Conservation (phyloP, 2,888 invertebrate species). For the Enoplolaimus lenunculus region DNA sequence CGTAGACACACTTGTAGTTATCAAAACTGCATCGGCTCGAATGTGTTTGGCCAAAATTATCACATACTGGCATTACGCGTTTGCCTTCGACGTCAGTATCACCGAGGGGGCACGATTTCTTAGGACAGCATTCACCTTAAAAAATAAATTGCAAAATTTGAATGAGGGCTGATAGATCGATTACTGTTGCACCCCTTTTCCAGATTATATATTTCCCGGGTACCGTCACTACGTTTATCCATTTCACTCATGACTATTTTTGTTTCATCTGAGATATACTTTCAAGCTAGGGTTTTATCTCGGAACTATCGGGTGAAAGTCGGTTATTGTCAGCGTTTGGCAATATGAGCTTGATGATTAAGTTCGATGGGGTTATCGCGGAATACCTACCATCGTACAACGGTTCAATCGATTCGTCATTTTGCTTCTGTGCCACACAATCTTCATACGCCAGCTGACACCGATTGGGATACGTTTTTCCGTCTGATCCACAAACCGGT, state of each 20-base stretch:
- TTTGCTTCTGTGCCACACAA: not conserved
- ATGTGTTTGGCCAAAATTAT: conserved; percentile 2
- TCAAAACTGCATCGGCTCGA: conserved; percentile 4
- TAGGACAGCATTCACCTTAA: conserved; percentile 14
- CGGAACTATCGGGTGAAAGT: no score
- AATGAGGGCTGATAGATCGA: no score
- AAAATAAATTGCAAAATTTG: conserved; percentile 7
- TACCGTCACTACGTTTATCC: no score
- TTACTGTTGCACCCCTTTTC: no score
- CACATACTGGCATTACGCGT: conserved; percentile 1
- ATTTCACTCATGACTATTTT: no score
- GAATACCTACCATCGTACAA: conserved; percentile 1
- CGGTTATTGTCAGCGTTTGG: no score
- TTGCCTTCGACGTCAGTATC: no score
- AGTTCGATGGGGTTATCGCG: no score
- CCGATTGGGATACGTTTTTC: conserved; percentile 12
- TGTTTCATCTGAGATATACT: no score
- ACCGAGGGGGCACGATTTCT: not conserved
- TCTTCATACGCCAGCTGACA: conserved; percentile 16
- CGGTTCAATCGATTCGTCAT: not conserved
- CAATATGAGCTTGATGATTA: no score
- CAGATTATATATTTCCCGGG: no score
- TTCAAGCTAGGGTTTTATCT: no score
- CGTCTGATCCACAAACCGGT: conserved; percentile 19
- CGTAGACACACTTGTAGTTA: conserved; percentile 16